phyloP scores from a whole-genome alignment of 37 sponge, comb jelly and placozoan species.

The Eunapius fragilis region DNA sequence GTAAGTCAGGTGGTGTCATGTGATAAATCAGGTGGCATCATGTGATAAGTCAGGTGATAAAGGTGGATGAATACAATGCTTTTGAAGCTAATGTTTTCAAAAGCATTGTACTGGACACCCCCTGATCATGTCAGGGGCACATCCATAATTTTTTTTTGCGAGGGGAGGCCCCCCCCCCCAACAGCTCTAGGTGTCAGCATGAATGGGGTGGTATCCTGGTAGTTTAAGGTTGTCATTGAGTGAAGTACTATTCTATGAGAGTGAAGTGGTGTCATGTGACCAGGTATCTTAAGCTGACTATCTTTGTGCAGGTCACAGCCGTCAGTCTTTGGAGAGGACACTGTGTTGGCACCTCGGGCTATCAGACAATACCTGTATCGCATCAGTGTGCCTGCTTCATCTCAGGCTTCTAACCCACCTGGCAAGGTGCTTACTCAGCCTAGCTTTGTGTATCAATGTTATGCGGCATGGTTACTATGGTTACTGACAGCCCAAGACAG shows the following conservation, averaged over 20 bases:
- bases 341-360: conserved; percentile 56
- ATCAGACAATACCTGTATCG: conserved; percentile 79
- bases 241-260: too few relatives aligned
- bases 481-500: not conserved
- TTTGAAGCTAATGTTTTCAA: too few relatives aligned
- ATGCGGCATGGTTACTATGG: not conserved
- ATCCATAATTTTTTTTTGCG: too few relatives aligned
- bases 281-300: not conserved
- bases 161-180: too few relatives aligned
- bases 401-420: not conserved
- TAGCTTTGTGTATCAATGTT: not conserved
- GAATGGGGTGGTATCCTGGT: too few relatives aligned
- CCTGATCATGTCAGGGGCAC: too few relatives aligned
- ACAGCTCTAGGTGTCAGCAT: too few relatives aligned
- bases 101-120: too few relatives aligned
- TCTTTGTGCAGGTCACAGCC: not conserved
- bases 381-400: conserved; percentile 20
- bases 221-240: too few relatives aligned
- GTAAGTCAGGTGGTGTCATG: conserved; percentile 2
- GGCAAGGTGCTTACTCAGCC: conserved; percentile 23
- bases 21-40: too few relatives aligned
- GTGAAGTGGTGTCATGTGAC: not conserved
- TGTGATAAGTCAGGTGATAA: not conserved
- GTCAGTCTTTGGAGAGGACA: conserved; percentile 66
- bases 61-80: too few relatives aligned